A percentile compares a stretch with the other conserved stretches of the same genome.
Conservation (phyloP, 2,113 vertebrate genomes). For the Corydoras maculifer region DNA sequence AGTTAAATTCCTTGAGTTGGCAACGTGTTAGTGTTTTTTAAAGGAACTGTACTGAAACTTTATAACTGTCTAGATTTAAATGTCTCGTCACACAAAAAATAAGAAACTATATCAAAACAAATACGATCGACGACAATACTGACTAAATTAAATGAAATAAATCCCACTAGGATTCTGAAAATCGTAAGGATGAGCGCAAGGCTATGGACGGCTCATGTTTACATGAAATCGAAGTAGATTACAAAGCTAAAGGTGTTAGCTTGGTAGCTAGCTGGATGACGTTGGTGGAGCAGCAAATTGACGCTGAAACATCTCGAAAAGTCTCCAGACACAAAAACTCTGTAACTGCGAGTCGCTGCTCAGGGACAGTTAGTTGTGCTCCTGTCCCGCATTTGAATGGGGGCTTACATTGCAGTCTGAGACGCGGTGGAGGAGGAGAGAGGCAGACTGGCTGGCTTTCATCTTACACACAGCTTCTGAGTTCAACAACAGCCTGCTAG, state of each 20-base stretch:
- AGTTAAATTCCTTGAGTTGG: no score
- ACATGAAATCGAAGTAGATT: no score
- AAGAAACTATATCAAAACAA: no score
- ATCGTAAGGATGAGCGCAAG: no score
- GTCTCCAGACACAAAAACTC: not conserved
- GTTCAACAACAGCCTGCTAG: slow-evolving; percentile 4
- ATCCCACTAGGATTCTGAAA: no score
- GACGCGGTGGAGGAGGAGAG: not conserved
- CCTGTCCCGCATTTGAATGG: not conserved
- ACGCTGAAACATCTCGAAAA: slow-evolving; percentile 28
- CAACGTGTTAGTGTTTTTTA: no score
- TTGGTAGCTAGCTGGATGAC: slow-evolving; percentile 13
- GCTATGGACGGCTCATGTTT: no score
- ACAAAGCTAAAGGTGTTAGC: slow-evolving; percentile 6
- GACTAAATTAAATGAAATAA: no score
- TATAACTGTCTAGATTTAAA: no score
- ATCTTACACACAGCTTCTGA: slow-evolving; percentile 2
- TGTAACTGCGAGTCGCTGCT: not conserved
- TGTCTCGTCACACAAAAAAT: no score
- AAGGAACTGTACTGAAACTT: no score
- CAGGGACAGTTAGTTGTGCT: not conserved
- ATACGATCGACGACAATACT: no score
- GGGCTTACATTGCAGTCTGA: not conserved
- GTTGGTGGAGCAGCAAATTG: slow-evolving; percentile 3
- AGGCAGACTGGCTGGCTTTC: not conserved